Base-by-base conservation (phyloP, 1,140 invertebrate species). In the Homarus americanus region DNA sequence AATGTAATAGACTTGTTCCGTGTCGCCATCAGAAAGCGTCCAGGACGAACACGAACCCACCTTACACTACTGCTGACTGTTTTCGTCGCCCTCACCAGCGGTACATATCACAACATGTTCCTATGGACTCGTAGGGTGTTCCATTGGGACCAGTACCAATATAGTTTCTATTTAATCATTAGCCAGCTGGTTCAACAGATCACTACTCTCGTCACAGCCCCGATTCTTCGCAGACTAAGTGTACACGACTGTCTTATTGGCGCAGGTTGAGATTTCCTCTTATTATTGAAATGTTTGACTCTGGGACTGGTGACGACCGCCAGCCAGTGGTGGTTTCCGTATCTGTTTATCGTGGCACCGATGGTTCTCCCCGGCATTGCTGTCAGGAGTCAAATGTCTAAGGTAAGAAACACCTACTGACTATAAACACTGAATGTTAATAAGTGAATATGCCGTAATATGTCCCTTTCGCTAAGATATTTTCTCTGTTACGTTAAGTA, bases 291-390 rank as follows among this genome's bases (percentile, higher is more conserved):
- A 58, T 4, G 24, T 24, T 58, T 58, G 0, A 58, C 15, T 20
- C 24, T 58, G 4, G 53, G 53, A 58, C 20, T 58, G 12, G 34
- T 58, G 17, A 28, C 17, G 1, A 20, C 40, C 24, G 4, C 82
- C 3, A 36, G 53, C 63, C 82, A 83, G 82, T 66, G 82, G 53
- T 83, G 82, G 82, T 58, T 83, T n/a, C 34, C 12, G 17, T 83
- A 40, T n/a, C 10, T 69, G 24, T 83, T 41, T 34, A 53, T 83
- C 34, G 58, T 69, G 3, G 32, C 69, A 24, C 53, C 53, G 5
- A 3, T 4, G 17, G 5, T 24, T 24, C 53, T 58, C 4, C 53
- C 53, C 9, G 5, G 0, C 12, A 24, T 58, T 4, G 5, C 20
- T 20, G 20, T 58, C 53, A 58, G 53, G 20, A 24, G 12, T 20